Conservation (phyloP, 2,113 vertebrate species). For the Pao palembangensis region DNA sequence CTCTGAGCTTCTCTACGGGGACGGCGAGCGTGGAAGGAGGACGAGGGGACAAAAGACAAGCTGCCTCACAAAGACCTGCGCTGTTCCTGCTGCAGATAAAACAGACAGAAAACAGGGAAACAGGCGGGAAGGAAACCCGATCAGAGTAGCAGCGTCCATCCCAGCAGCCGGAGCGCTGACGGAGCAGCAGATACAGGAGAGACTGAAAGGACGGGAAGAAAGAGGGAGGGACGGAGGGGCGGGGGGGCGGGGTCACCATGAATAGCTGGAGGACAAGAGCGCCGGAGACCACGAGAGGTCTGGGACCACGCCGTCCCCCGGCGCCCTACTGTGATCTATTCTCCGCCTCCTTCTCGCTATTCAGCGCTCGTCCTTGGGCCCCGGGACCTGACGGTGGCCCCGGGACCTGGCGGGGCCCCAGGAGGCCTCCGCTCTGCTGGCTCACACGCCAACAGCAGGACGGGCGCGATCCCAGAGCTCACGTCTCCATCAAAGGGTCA, state of each 20-base stretch:
- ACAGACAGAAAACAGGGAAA: slow-evolving; percentile 28
- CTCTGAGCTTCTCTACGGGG: too few species aligned
- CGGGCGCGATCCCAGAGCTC: neutral
- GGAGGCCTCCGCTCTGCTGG: slow-evolving; percentile 22
- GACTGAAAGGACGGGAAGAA: slow-evolving; percentile 27
- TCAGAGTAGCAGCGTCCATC: slow-evolving; percentile 38
- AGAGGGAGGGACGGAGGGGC: slow-evolving; percentile 15
- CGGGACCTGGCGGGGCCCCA: slow-evolving; percentile 3
- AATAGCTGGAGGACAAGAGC: slow-evolving; percentile 49
- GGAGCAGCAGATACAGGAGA: slow-evolving; percentile 27
- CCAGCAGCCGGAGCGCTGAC: slow-evolving; percentile 44
- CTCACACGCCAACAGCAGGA: slow-evolving; percentile 11
- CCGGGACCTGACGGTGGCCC: slow-evolving; percentile 16
- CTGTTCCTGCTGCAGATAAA: slow-evolving; percentile 47
- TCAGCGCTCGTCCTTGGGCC: slow-evolving; percentile 45
- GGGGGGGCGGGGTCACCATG: slow-evolving; percentile 20
- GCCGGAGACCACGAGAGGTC: slow-evolving; percentile 39
- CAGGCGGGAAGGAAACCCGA: slow-evolving; percentile 34
- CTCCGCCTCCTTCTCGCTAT: slow-evolving; percentile 42
- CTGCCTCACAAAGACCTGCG: slow-evolving; percentile 44
- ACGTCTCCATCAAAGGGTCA: too few species aligned
- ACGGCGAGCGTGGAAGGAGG: slow-evolving; percentile 29
- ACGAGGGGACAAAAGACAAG: slow-evolving; percentile 31
- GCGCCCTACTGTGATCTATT: slow-evolving; percentile 49
- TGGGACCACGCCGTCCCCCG: slow-evolving; percentile 53